Base-by-base conservation (phyloP, 2,113 vertebrate genomes). In the Crotophaga sulcirostris region DNA sequence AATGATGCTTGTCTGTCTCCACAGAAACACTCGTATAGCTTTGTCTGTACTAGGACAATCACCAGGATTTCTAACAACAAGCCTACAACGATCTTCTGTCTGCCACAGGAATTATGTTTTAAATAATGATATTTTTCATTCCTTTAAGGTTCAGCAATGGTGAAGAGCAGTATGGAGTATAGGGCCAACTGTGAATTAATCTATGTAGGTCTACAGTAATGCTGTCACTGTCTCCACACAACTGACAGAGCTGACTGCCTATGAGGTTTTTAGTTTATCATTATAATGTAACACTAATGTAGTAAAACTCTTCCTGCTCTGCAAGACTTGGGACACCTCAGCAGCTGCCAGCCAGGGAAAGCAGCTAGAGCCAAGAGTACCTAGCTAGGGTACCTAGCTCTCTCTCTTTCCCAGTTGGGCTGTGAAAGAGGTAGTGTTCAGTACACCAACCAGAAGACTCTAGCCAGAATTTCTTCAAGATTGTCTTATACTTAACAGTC, bases 201-300 rank as follows among this genome's bases (percentile, higher is more conserved):
- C 36, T 1, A 1, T 11, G 1, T 9, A 78, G 49, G 18, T 42
- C 56, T 47, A 56, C 3, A 11, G 7, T 51, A 56, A 19, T 5
- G 4, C 2, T 49, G 31, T 31, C 44, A 31, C 19, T 70, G n/a
- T 9, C 29, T 79, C 51, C 42, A 75, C 13, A 16, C 10, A 63
- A 45, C 26, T 16, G 15, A 70, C 28, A 74, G 33, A 62, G 24
- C 47, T 67, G 15, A 66, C 0, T 26, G 31, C 20, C n/a, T 0
- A 2, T 1, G 3, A 58, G 5, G 28, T 16, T 64, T 58, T 63
- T 17, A 2, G 10, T 45, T 87, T 31, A 52, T 28, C 33, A 31
- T 62, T 33, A 52, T 3, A 58, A 51, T 12, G 3, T 59, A 81
- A 72, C 23, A 55, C 18, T 18, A 18, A 17, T 0, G 0, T 2